A percentile compares a stretch with the other conserved stretches of the same genome.
phyloP scores from a whole-genome alignment of 2,888 invertebrate species.

The Melinaea menophilus region DNA sequence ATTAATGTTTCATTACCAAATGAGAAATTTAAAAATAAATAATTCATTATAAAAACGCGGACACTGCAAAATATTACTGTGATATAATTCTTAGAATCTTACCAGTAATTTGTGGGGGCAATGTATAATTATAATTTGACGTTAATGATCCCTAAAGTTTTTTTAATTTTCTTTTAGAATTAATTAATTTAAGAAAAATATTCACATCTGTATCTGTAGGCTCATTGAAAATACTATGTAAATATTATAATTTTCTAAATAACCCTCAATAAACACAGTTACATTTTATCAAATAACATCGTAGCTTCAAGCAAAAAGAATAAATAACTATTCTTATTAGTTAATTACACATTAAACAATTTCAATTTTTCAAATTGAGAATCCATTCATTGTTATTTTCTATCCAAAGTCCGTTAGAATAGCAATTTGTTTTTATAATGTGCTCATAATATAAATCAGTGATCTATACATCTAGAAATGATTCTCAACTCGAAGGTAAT shows the following conservation, averaged over 20 bases:
- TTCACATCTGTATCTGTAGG: slow-evolving; percentile 18
- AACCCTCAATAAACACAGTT: slow-evolving; percentile 8
- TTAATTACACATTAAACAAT: slow-evolving; percentile 21
- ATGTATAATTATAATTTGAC: slow-evolving; percentile 30
- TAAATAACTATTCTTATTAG: slow-evolving; percentile 15
- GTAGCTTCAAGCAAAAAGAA: slow-evolving; percentile 32
- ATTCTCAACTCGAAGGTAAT: slow-evolving; percentile 24
- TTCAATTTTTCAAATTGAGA: slow-evolving; percentile 19
- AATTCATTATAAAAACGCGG: not conserved
- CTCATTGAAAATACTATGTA: slow-evolving; percentile 19
- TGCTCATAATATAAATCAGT: slow-evolving; percentile 1
- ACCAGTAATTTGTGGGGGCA: slow-evolving; percentile 9
- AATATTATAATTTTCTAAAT: slow-evolving; percentile 17
- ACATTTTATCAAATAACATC: slow-evolving; percentile 29
- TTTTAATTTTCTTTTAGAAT: slow-evolving; percentile 8
- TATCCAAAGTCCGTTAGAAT: no score
- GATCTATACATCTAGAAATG: not conserved
- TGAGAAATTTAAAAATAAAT: not conserved
- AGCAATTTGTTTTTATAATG: no score
- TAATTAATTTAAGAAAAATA: slow-evolving; percentile 23
- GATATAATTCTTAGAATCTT: slow-evolving; percentile 10
- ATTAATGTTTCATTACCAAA: slow-evolving; percentile 31
- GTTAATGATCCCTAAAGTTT: slow-evolving; percentile 28
- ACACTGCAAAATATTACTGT: not conserved
- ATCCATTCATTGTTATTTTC: slow-evolving; percentile 3